Percentiles rank a stretch among this genome's conserved stretches.
Conservation (phyloP, 2,113 vertebrate species). For the Anoplopoma fimbria region DNA sequence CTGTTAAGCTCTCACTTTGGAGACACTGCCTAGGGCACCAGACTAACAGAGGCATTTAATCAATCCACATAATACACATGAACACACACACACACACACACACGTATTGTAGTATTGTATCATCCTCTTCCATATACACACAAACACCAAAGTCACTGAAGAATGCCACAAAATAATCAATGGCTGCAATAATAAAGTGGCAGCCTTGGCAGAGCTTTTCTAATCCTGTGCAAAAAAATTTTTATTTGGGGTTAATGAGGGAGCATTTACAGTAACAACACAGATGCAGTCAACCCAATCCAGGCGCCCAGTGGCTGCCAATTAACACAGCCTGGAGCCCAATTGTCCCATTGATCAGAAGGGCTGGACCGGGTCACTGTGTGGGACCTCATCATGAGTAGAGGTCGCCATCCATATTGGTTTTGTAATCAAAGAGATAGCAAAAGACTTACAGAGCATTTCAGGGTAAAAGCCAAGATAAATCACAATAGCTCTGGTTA, state of each 20-base stretch:
- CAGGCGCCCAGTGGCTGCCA: slow-evolving; percentile 38
- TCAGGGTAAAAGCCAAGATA: neutral
- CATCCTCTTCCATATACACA: neutral
- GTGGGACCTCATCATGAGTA: slow-evolving; percentile 10
- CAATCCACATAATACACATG: neutral
- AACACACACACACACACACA: too few relatives aligned
- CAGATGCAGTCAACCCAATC: slow-evolving; percentile 42
- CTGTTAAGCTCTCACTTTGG: neutral
- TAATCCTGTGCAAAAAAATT: slow-evolving; percentile 62
- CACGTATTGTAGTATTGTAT: neutral
- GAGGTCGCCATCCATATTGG: slow-evolving; percentile 12
- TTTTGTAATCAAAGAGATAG: slow-evolving; percentile 20
- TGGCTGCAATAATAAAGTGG: slow-evolving; percentile 58
- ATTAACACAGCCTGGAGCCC: slow-evolving; percentile 43
- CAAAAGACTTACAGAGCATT: neutral
- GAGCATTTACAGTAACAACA: slow-evolving; percentile 49
- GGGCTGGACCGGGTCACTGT: slow-evolving; percentile 28
- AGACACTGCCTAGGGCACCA: neutral
- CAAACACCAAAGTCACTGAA: slow-evolving; percentile 29
- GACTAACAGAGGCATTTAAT: neutral
- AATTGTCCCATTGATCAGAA: slow-evolving; percentile 51
- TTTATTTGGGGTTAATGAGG: slow-evolving; percentile 59
- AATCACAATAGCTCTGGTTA: neutral
- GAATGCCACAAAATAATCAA: slow-evolving; percentile 59
- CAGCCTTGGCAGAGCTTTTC: slow-evolving; percentile 42